Evolutionary conservation across 1,140 invertebrate species (phyloP).

Genomic region (Bombus huntii): DNA sequence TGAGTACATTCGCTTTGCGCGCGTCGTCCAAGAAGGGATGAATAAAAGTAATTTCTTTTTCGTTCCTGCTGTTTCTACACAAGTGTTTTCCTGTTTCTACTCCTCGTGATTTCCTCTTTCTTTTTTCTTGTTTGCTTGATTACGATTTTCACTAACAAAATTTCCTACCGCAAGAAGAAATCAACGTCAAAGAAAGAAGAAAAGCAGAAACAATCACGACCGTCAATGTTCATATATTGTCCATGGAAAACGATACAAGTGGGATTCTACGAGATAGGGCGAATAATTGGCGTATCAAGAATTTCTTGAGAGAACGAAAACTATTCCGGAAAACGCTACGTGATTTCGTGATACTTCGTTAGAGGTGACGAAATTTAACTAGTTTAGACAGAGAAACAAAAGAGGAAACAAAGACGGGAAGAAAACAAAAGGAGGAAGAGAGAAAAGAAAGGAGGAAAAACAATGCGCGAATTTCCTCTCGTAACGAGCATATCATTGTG

Average conservation of each 20-base stretch:
- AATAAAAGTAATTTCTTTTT: not conserved
- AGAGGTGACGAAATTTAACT: not conserved
- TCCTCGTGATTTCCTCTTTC: not conserved
- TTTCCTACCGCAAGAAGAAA: conserved; percentile 1
- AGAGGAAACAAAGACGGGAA: not conserved
- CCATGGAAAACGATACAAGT: conserved; percentile 64
- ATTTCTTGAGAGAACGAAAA: conserved; percentile 15
- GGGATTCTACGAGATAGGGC: conserved; percentile 72
- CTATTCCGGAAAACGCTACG: not conserved
- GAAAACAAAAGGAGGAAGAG: not conserved
- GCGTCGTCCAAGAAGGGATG: conserved; percentile 12
- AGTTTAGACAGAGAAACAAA: not conserved
- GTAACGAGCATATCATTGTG: conserved; percentile 53
- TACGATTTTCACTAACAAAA: conserved; percentile 6
- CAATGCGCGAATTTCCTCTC: conserved; percentile 12
- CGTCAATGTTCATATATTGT: conserved; percentile 59
- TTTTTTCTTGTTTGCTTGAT: too few relatives aligned
- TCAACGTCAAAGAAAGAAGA: conserved; percentile 1
- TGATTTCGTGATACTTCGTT: conserved; percentile 4
- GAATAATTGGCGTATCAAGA: conserved; percentile 59
- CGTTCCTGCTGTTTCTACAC: not conserved
- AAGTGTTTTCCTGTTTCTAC: not conserved
- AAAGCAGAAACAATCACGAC: conserved; percentile 2
- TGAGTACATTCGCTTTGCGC: conserved; percentile 68
- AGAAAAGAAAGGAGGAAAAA: not conserved